Conservation (phyloP, 2,797 vertebrate species). For the Myotis pilosus region DNA sequence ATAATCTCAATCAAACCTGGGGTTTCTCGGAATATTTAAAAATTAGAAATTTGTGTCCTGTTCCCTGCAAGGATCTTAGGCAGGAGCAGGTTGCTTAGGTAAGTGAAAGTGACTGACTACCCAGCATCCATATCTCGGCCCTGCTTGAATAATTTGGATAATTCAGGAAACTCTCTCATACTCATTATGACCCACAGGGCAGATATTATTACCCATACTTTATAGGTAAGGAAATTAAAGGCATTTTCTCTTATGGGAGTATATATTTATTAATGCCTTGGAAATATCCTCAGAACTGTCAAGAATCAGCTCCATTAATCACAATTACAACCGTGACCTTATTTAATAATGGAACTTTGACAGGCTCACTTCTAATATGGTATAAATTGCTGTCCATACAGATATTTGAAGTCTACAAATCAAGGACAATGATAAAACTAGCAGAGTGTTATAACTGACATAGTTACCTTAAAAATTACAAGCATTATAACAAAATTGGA, state of each 20-base stretch:
- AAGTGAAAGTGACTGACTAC: not conserved
- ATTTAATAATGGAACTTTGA: conserved; percentile 27
- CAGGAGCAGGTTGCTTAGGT: not conserved
- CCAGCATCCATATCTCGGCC: not conserved
- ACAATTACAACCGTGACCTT: conserved; percentile 36
- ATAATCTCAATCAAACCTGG: not conserved
- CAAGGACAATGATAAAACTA: not conserved
- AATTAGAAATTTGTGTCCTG: not conserved
- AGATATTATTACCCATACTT: not conserved
- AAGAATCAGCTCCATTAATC: conserved; percentile 34
- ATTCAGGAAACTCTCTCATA: not conserved
- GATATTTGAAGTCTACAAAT: not conserved
- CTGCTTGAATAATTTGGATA: not conserved
- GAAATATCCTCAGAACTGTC: not conserved
- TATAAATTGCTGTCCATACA: not conserved
- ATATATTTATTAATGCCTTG: not conserved
- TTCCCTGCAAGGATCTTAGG: not conserved
- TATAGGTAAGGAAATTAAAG: not conserved
- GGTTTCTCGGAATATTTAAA: not conserved
- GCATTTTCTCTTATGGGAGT: not conserved
- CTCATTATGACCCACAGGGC: not conserved
- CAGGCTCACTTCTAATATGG: conserved; percentile 8
- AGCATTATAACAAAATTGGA: not conserved
- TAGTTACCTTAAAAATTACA: not conserved
- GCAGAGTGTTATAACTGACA: not conserved